Evolutionary conservation across 2,113 vertebrate genomes (phyloP), one percentile per base, ranked within the genome.

Genomic region (Boulengeromyrus knoepffleri): DNA sequence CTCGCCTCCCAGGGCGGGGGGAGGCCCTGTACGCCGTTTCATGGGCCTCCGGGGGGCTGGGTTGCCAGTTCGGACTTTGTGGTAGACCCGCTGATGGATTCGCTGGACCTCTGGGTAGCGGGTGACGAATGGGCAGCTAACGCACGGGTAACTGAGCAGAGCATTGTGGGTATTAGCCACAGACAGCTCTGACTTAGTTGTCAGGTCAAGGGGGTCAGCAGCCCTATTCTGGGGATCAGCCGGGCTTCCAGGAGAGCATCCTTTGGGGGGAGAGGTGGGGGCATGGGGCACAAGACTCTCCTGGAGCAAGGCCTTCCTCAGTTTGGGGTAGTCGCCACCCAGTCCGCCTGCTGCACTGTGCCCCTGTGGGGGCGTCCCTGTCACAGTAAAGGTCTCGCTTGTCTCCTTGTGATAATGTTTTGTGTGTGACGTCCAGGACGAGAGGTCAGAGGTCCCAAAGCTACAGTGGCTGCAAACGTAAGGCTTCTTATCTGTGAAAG

Each of bases 71-170:
- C 95, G 97, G 93, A 98, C 96, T 91, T 96, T 96, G 95, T 99
- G 98, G 95, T 97, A 97, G 92, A 98, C 94, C 27, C 96, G 97
- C 94, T 98, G 97, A 92, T 99, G 98, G 97, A 99, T 97, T 97
- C 97, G 98, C 56, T 98, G 96, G 66, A 98, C 98, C 95, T 99
- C 98, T 0, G 97, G 98, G 93, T 98, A 99, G 92, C 95, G 95
- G 74, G 97, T 98, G 93, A 96, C 96, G 92, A 99, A 97, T 91
- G 94, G 96, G 93, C 98, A 99, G 94, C 97, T 98, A 88, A 97
- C 97, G 91, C 98, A 99, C 0, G 96, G 97, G 93, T 99, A 97
- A 52, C 95, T 92, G 8, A 96, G 95, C 93, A 98, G 96, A 19
- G 74, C 74, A 80, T 80, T 80, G 17, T 80, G 93, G 66, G 93